phyloP scores from a whole-genome alignment of 1,140 invertebrate genomes.

The Lanistes nyassanus region DNA sequence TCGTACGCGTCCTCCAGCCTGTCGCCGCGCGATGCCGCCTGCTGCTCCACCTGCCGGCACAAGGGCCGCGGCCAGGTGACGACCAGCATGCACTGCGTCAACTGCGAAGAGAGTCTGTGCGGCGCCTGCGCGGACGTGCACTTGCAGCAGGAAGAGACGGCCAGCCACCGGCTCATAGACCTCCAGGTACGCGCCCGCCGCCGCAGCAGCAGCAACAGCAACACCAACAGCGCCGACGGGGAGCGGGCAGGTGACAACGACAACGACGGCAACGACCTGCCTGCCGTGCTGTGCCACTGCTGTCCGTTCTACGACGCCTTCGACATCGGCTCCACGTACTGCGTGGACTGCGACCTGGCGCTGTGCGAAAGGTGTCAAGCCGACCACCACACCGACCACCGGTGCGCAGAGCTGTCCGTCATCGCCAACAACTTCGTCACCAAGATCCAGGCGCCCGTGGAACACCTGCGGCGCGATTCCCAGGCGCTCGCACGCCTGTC shows the following conservation, averaged over 20 bases:
- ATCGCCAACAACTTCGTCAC: slow-evolving; percentile 54
- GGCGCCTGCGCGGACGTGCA: slow-evolving; percentile 36
- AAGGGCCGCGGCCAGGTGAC: slow-evolving; percentile 44
- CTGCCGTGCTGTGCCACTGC: slow-evolving; percentile 39
- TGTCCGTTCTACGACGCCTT: slow-evolving; percentile 53
- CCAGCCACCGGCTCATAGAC: slow-evolving; percentile 44
- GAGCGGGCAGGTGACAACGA: slow-evolving; percentile 26
- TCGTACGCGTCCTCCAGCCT: slow-evolving; percentile 33
- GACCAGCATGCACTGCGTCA: slow-evolving; percentile 44
- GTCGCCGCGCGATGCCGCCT: neutral
- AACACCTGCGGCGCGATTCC: slow-evolving; percentile 48
- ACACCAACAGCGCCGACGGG: slow-evolving; percentile 16
- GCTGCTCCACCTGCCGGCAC: slow-evolving; percentile 24
- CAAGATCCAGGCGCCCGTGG: slow-evolving; percentile 54
- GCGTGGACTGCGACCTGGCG: slow-evolving; percentile 56
- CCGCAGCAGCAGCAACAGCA: slow-evolving; percentile 19
- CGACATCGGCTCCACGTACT: slow-evolving; percentile 55
- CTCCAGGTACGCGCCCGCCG: slow-evolving; percentile 31
- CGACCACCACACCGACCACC: slow-evolving; percentile 43
- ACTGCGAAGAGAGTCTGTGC: slow-evolving; percentile 55
- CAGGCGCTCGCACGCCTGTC: slow-evolving; percentile 40
- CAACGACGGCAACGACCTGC: slow-evolving; percentile 16
- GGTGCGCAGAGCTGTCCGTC: slow-evolving; percentile 55
- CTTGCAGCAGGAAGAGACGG: slow-evolving; percentile 37
- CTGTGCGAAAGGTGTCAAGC: slow-evolving; percentile 53